Evolutionary conservation across 2,888 invertebrate genomes (phyloP).

Genomic region (Apodemia hepburni): DNA sequence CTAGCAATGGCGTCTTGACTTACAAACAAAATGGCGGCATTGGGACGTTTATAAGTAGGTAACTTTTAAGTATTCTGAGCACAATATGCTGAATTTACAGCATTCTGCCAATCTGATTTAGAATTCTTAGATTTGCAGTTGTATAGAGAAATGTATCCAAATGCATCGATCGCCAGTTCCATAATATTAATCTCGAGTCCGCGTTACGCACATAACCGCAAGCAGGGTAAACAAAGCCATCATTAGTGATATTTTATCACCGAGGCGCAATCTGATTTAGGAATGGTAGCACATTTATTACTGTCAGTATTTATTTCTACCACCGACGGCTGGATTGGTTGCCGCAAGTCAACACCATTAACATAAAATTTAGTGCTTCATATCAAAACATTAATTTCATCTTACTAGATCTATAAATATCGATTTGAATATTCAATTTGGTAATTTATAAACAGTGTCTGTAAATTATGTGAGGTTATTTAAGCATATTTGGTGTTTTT

Average conservation of each 20-base stretch:
- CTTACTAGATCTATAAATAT: conserved; percentile 45
- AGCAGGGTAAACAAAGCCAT: background rate
- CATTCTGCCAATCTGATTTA: no score
- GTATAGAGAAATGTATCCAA: no score
- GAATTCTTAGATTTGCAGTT: no score
- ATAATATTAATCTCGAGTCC: background rate
- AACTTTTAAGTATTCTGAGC: no score
- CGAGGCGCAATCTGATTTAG: conserved; percentile 6
- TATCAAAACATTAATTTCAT: conserved; percentile 44
- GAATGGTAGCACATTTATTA: conserved; percentile 7
- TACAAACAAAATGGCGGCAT: no score
- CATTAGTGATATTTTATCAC: conserved; percentile 14
- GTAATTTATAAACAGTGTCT: background rate
- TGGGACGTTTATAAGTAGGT: no score
- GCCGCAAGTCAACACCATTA: conserved; percentile 23
- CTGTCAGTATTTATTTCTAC: background rate
- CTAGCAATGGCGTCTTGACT: no score
- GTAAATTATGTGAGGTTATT: no score
- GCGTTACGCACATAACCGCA: background rate
- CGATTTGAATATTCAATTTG: conserved; percentile 6
- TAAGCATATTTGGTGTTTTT: no score
- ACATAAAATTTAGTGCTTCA: conserved; percentile 37
- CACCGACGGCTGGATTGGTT: conserved; percentile 16
- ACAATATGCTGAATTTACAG: no score
- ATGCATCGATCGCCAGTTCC: no score